Evolutionary conservation across 2,113 vertebrate genomes (phyloP).

Genomic region (Gambusia holbrooki): DNA sequence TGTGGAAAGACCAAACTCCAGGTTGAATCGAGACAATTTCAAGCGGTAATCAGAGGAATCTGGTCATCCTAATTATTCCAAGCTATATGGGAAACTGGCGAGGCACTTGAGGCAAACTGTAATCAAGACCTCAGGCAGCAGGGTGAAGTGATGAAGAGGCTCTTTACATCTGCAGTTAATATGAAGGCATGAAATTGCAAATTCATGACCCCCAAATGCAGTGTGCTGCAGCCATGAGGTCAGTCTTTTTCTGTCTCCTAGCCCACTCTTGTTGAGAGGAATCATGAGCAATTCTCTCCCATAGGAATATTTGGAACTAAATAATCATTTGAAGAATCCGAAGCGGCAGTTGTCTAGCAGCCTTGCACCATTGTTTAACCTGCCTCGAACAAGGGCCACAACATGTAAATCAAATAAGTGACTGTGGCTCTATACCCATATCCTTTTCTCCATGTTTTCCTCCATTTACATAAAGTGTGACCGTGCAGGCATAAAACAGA

Average conservation of each 20-base stretch:
- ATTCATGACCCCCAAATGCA: constrained; percentile 52
- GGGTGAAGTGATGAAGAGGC: constrained; percentile 40
- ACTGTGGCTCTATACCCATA: constrained; percentile 21
- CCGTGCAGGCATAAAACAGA: not conserved
- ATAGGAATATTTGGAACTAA: constrained; percentile 10
- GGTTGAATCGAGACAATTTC: constrained; percentile 31
- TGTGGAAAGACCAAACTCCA: constrained; percentile 7
- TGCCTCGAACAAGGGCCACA: constrained; percentile 43
- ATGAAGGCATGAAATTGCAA: constrained; percentile 48
- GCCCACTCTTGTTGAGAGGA: not conserved
- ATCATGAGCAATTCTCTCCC: constrained; percentile 1
- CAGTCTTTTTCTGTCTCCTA: constrained; percentile 9
- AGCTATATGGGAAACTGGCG: constrained; percentile 27
- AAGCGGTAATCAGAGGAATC: constrained; percentile 43
- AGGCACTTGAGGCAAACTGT: constrained; percentile 40
- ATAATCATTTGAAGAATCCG: constrained; percentile 35
- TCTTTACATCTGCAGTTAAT: constrained; percentile 48
- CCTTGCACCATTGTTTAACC: constrained; percentile 40
- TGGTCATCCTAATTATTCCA: constrained; percentile 59
- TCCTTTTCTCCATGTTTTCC: constrained; percentile 29
- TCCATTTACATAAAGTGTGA: constrained; percentile 17
- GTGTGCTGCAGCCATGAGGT: constrained; percentile 22
- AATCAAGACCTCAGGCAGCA: constrained; percentile 53
- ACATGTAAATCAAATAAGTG: constrained; percentile 33
- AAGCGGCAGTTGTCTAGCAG: constrained; percentile 43